Evolutionary conservation across 1,140 invertebrate genomes (phyloP), one percentile per base, ranked within the genome.

Genomic region (Drosophila serrata): DNA sequence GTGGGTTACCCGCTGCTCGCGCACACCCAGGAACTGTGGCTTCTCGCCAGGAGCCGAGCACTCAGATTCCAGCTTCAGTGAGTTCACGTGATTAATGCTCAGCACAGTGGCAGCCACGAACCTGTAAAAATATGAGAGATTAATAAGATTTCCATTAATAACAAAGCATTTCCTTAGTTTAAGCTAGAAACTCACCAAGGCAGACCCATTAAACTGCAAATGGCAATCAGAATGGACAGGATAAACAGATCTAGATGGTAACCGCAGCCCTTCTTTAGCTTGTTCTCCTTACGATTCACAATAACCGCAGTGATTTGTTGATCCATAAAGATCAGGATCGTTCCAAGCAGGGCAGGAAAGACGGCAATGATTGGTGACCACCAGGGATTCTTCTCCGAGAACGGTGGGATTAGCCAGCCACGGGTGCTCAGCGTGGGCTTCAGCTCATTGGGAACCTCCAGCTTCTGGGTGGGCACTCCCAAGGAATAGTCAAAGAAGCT

Each of bases 291-390:
- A 40, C 99, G 95, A 93, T 99, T 99, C 9, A 99, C 96, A 92
- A 99, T 99, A 27, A 99, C 99, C 55, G 98, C 97, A 2, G 99
- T 99, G 64, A 99, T 99, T 94, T 99, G 99, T 93, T 99, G 99
- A 94, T 99, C 99, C 98, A 99, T 99, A 93, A 99, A 99, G 85
- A 99, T 98, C 8, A 99, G 94, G 90, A 99, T 99, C 15, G 98
- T 99, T 33, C 98, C 98, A 15, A 99, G 93, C 7, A 99, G 93
- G 49, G 99, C 98, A 1, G 99, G 99, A 31, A 99, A 93, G 33
- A 97, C 81, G 6, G 98, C 98, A 6, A 97, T 94, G 4, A 98
- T 86, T 3, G 95, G 93, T 35, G 98, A 96, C 96, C 97, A 99
- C 90, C 96, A 94, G 3, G 98, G 98, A 93, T 99, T 99, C 62